Evolutionary conservation across 2,797 vertebrate species (phyloP).

Genomic region (Sebastes umbrosus): DNA sequence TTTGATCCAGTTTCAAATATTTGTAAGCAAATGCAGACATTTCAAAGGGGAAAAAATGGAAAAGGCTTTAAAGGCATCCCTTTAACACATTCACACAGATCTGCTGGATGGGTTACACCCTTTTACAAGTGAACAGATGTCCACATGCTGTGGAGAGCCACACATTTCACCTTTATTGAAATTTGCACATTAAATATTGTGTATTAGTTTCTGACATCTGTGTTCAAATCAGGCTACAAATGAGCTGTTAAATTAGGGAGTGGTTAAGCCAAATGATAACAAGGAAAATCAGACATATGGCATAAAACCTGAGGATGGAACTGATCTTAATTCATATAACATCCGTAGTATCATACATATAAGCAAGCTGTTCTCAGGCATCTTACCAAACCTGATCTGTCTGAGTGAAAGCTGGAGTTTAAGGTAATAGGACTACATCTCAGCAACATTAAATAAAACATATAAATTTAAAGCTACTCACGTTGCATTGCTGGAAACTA

Average conservation of each 20-base stretch:
- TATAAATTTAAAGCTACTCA: slow-evolving; percentile 63
- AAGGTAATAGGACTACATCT: background rate
- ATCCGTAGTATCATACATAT: background rate
- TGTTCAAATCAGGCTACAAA: background rate
- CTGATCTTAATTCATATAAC: background rate
- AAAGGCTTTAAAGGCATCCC: background rate
- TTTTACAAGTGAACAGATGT: background rate
- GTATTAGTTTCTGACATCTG: background rate
- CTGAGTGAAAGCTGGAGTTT: background rate
- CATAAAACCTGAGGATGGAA: background rate
- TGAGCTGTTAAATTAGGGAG: background rate
- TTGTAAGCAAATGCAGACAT: background rate
- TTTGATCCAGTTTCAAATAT: background rate
- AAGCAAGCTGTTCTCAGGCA: background rate
- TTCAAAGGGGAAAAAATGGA: background rate
- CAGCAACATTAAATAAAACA: background rate
- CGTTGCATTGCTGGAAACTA: slow-evolving; percentile 71
- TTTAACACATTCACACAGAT: slow-evolving; percentile 5
- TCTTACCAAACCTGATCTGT: background rate
- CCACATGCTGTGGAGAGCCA: background rate
- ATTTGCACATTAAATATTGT: background rate
- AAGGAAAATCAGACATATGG: background rate
- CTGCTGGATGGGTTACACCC: slow-evolving; percentile 58
- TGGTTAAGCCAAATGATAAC: background rate
- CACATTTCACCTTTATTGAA: background rate